Evolutionary conservation across 2,113 vertebrate species (phyloP), one percentile per base, ranked within the genome.

Genomic region (Pavo muticus): DNA sequence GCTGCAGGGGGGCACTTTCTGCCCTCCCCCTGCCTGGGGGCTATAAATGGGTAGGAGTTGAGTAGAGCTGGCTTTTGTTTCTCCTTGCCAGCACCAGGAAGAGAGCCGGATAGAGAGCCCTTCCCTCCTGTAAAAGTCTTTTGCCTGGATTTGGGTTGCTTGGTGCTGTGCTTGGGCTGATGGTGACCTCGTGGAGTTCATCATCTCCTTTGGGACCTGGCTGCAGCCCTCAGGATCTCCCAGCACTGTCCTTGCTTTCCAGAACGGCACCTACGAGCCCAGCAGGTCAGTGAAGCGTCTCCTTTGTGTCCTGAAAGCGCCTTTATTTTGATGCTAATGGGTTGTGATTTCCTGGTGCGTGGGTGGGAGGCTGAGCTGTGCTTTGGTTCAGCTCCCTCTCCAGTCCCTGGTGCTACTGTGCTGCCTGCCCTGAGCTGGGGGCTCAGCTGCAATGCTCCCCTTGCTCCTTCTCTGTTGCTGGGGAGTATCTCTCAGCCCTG

Each of bases 21-120:
- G 14, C 1, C 0, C 2, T 3, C 1, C 1, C 1, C 1, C 20
- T 8, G 5, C 11, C 4, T 21, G 54, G 4, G 52, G 63, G 39
- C 6, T 57, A 57, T 29, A 30, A 19, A 37, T 13, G 35, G 77
- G 40, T 23, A 13, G 61, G 47, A 20, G 42, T 15, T 45, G 27
- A 11, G 0, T 4, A 29, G 11, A 37, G 40, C 3, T 6, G 40
- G 3, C n/a, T 0, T 1, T 69, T 13, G 1, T 18, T 52, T 60
- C 14, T 29, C 2, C 0, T 11, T n/a, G 16, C 16, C 12, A 11
- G 32, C 35, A 40, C 1, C 0, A 11, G 6, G 3, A 0, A 42
- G 4, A 10, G 6, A 24, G 3, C 3, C 16, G 23, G 8, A 2
- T 13, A 1, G 21, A 5, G 27, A 3, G 1, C 9, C 5, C 2